A percentile compares a stretch with the other conserved stretches of the same genome.
Evolutionary conservation across 2,888 invertebrate species (phyloP).

Genomic region (Hermodice carunculata): DNA sequence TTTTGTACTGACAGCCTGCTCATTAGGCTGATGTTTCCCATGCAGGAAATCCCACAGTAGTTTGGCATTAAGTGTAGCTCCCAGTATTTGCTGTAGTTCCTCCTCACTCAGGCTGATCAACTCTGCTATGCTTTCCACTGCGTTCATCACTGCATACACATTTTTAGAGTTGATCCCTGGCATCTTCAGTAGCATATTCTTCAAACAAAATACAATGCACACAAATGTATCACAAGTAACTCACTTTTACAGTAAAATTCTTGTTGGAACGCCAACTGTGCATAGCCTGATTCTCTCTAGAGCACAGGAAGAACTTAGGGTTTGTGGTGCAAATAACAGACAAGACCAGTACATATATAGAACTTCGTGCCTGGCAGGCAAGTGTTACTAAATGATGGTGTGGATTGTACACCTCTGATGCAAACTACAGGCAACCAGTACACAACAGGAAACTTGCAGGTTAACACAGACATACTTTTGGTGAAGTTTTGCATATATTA

Average conservation of each 20-base stretch:
- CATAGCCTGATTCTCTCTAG: too few species aligned
- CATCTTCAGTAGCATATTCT: constrained; percentile 85
- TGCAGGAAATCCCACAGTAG: constrained; percentile 68
- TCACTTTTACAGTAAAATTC: not conserved
- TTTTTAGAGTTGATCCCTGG: constrained; percentile 93
- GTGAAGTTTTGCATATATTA: too few species aligned
- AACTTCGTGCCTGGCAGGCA: too few species aligned
- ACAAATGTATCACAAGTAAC: not conserved
- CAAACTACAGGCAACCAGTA: too few species aligned
- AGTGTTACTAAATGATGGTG: too few species aligned
- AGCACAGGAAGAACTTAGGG: too few species aligned
- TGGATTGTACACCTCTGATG: too few species aligned
- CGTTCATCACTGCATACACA: constrained; percentile 81
- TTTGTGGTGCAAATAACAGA: too few species aligned
- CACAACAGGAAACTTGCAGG: too few species aligned
- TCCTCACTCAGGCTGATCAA: constrained; percentile 73
- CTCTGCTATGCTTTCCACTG: constrained; percentile 78
- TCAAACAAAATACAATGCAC: constrained; percentile 14
- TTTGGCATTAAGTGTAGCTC: constrained; percentile 72
- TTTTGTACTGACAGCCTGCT: not conserved
- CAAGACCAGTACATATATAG: too few species aligned
- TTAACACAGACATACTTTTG: too few species aligned
- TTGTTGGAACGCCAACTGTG: too few species aligned
- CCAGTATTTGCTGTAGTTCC: constrained; percentile 80
- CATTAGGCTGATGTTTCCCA: constrained; percentile 1